Conservation (phyloP, 2,888 invertebrate species). For the Mythimna lalbum region DNA sequence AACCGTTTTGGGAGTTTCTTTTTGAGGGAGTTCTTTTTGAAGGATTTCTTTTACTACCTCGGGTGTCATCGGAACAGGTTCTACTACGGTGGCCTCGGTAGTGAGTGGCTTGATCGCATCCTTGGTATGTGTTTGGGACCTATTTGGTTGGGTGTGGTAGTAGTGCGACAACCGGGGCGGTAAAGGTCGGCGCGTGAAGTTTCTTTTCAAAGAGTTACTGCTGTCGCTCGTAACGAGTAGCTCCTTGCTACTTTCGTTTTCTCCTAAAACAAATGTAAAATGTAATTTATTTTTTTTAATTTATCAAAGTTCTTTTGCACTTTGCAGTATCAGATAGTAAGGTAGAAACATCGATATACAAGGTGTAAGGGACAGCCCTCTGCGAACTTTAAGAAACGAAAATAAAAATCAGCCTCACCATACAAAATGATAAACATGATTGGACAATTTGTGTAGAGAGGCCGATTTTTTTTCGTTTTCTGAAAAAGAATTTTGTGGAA, state of each 20-base stretch:
- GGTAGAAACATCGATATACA: too few relatives aligned
- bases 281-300: not conserved
- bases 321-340: too few relatives aligned
- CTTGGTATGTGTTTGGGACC: not conserved
- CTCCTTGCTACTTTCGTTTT: slow-evolving; percentile 91
- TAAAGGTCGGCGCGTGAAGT: slow-evolving; percentile 82
- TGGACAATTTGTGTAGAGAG: too few relatives aligned
- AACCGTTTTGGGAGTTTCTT: slow-evolving; percentile 27
- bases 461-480: too few relatives aligned
- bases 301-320: not conserved
- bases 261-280: slow-evolving; percentile 75
- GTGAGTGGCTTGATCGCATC: slow-evolving; percentile 29
- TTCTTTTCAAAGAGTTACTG: slow-evolving; percentile 78
- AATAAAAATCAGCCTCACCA: too few relatives aligned
- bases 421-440: too few relatives aligned
- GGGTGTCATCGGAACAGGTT: slow-evolving; percentile 27
- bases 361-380: too few relatives aligned
- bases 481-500: too few relatives aligned
- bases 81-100: slow-evolving; percentile 31
- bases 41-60: slow-evolving; percentile 26
- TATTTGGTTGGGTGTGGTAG: slow-evolving; percentile 52
- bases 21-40: slow-evolving; percentile 17
- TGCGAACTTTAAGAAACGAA: too few relatives aligned
- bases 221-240: slow-evolving; percentile 91
- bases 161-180: slow-evolving; percentile 81